These are phyloP conservation scores for Cerastoderma edule DNA, from an alignment of 2,888 invertebrate genomes.

Conservation along the genomic window DNA sequence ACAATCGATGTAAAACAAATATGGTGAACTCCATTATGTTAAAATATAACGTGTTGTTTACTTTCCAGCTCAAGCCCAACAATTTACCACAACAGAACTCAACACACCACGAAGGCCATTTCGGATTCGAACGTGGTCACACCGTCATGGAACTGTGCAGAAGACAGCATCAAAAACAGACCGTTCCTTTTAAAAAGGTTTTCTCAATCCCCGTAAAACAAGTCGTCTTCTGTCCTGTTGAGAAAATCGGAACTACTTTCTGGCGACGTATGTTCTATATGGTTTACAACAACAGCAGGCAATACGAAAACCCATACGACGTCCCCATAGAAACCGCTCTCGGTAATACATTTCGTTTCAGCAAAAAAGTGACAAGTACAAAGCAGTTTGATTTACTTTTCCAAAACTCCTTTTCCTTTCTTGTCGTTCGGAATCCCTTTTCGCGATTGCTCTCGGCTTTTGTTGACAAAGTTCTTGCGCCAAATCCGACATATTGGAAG, in stretches of 20 bases:
- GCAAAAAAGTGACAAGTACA: neutral
- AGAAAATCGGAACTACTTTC: constrained; percentile 50
- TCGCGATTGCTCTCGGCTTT: constrained; percentile 48
- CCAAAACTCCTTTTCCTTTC: constrained; percentile 41
- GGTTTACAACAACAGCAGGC: neutral
- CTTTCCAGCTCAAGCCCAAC: too few relatives aligned
- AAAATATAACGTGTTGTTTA: too few relatives aligned
- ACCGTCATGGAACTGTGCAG: too few relatives aligned
- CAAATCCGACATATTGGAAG: constrained; percentile 53
- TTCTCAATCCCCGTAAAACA: constrained; percentile 24
- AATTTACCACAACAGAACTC: too few relatives aligned
- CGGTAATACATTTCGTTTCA: neutral
- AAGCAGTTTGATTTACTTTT: neutral
- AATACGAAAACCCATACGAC: constrained; percentile 38
- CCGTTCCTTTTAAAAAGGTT: too few relatives aligned
- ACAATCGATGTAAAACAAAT: too few relatives aligned
- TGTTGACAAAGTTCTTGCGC: constrained; percentile 51
- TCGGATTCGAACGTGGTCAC: constrained; percentile 33
- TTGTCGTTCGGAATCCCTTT: constrained; percentile 49
- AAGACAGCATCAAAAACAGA: too few relatives aligned
- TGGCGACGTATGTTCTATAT: constrained; percentile 50
- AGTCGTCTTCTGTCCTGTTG: constrained; percentile 46
- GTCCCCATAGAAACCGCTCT: constrained; percentile 41
- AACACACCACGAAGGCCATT: constrained; percentile 36
- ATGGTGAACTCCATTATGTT: too few relatives aligned